Evolutionary conservation across 2,797 vertebrate species (phyloP).

Genomic region (Acridotheres tristis): DNA sequence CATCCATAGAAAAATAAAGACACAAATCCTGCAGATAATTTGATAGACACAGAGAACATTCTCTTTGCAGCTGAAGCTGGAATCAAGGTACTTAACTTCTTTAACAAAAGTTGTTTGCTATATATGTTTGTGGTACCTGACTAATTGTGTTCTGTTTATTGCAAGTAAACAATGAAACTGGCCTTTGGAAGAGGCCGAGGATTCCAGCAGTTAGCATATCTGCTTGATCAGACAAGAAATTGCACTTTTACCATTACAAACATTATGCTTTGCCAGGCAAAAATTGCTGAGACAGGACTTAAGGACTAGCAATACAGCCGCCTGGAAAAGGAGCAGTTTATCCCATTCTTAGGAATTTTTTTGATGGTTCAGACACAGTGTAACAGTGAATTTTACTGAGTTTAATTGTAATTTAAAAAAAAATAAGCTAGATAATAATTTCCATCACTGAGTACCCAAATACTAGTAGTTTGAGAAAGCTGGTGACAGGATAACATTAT

Average conservation of each 20-base stretch:
- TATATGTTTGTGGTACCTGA: neutral
- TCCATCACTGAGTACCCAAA: neutral
- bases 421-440: neutral
- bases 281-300: neutral
- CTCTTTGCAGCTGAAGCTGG: neutral
- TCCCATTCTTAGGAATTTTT: neutral
- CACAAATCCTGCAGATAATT: neutral
- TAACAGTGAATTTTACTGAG: neutral
- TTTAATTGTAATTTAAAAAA: neutral
- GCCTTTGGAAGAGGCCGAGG: neutral
- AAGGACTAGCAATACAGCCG: neutral
- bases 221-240: neutral
- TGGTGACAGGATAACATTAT: neutral
- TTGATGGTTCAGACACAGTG: neutral
- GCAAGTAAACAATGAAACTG: neutral
- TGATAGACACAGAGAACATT: neutral
- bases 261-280: neutral
- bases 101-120: neutral
- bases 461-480: neutral
- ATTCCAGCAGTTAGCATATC: neutral
- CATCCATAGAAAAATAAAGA: neutral
- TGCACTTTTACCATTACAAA: neutral
- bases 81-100: neutral
- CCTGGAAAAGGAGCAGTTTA: neutral
- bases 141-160: neutral